Evolutionary conservation across 2,888 invertebrate species (phyloP).

Genomic region (Tricholauxania praeusta): DNA sequence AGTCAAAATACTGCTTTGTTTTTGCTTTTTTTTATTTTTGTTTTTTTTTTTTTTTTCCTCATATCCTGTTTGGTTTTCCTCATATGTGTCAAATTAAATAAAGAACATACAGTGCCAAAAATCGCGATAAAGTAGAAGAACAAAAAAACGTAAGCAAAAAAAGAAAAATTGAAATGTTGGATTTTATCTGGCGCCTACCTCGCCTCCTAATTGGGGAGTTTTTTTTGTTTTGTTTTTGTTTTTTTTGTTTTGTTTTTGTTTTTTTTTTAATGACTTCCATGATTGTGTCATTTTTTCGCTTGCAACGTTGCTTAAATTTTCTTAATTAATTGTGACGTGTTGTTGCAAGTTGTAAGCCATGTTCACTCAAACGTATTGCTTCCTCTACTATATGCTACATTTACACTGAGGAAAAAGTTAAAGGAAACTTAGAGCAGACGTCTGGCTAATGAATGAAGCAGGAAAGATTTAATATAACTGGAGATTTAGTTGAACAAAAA

Average conservation of each 20-base stretch:
- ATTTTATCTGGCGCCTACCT: conserved; percentile 35
- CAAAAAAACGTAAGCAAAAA: not conserved
- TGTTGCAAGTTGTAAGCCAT: conserved; percentile 28
- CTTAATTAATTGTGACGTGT: conserved; percentile 37
- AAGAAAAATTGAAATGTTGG: not conserved
- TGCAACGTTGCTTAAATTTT: conserved; percentile 29
- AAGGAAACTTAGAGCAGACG: too few relatives aligned
- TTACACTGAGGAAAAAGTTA: not conserved
- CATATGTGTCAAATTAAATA: conserved; percentile 14
- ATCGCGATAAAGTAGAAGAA: not conserved
- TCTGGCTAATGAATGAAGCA: too few relatives aligned
- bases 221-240: not conserved
- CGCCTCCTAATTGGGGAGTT: conserved; percentile 28
- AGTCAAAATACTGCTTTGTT: too few relatives aligned
- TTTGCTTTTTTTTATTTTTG: too few relatives aligned
- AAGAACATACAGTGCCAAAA: not conserved
- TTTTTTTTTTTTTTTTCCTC: not conserved
- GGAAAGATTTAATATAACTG: too few relatives aligned
- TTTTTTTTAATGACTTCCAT: conserved; percentile 36
- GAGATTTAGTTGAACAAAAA: too few relatives aligned
- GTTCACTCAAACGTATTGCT: not conserved
- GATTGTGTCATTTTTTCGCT: conserved; percentile 31
- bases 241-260: not conserved
- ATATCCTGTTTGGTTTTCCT: conserved; percentile 12
- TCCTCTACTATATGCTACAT: not conserved